Evolutionary conservation across 2,113 vertebrate species (phyloP), one percentile per base, ranked within the genome.

Genomic region (Bubo bubo): DNA sequence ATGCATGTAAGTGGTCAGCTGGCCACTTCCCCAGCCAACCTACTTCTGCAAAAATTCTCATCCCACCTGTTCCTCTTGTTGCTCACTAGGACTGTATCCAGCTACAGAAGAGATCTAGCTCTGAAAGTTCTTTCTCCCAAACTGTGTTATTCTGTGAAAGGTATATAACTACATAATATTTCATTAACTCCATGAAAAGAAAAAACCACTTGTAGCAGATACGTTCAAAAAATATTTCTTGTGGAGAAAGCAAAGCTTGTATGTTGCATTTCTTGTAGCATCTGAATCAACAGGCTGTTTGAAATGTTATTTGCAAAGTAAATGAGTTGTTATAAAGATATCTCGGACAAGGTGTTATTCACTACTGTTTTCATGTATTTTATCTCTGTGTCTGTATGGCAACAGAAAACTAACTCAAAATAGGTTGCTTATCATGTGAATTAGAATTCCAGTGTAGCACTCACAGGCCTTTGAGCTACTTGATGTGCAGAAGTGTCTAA

Each of bases 31-130:
- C 4, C 11, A 43, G 12, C 21, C 39, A 28, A 14, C 9, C 27
- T 39, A 85, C 34, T 72, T 49, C 56, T 70, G 24, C 70, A 49
- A 70, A 79, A 75, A 79, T 32, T 17, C 39, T 52, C 41, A 34
- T 45, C 21, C 39, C 7, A 14, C 10, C 4, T 32, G 12, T 50
- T 10, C 0, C 26, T 85, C 4, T 72, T 4, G 6, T 50, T 79
- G 35, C 30, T 82, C 0, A 0, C 27, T 39, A 53, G 32, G 11
- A 28, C 21, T 10, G 1, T 58, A 63, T 60, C 24, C 5, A 20
- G 10, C 66, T 68, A 39, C 22, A 47, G 41, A 55, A 50, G 21
- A 63, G 5, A 30, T 68, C 60, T 64, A 59, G 16, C 19, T 67
- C 43, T 59, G 55, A 59, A 59, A 87, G 81, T 45, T 64, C 37